Evolutionary conservation across 2,113 vertebrate species (phyloP).

Genomic region (Gopherus evgoodei): DNA sequence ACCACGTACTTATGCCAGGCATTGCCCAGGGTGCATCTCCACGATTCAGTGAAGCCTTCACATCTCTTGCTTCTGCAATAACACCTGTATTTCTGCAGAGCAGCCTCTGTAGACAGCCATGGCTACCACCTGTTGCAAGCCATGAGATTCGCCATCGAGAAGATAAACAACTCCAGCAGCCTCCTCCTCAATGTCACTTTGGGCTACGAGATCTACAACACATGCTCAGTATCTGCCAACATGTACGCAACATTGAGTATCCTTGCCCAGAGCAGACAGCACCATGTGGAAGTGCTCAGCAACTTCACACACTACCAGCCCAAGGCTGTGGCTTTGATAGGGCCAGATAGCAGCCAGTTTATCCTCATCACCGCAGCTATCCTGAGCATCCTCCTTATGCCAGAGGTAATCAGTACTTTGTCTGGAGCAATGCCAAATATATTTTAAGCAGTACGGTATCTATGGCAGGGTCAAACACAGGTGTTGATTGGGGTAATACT

Average conservation of each 20-base stretch:
- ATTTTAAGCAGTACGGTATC: not conserved
- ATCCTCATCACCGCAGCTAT: conserved; percentile 72
- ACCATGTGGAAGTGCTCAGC: not conserved
- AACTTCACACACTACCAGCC: conserved; percentile 51
- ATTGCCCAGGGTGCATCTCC: not conserved
- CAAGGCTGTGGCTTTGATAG: conserved; percentile 73
- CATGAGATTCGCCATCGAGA: conserved; percentile 84
- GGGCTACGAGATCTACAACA: conserved; percentile 86
- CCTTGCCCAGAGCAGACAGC: conserved; percentile 2
- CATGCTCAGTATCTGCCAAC: conserved; percentile 76
- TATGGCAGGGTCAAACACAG: not conserved
- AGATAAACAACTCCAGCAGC: conserved; percentile 87
- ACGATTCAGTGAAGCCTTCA: not conserved
- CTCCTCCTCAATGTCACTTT: conserved; percentile 86
- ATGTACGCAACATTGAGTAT: conserved; percentile 70
- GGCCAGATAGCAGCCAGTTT: conserved; percentile 73
- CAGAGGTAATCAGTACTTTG: conserved; percentile 74
- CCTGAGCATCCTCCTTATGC: conserved; percentile 80
- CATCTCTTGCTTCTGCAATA: not conserved
- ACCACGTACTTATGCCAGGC: not conserved
- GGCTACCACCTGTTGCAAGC: conserved; percentile 82
- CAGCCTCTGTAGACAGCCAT: not conserved
- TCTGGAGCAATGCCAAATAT: accelerated
- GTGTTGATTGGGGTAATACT: accelerated
- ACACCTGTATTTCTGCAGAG: accelerated